Evolutionary conservation across 2,113 vertebrate species (phyloP).

Genomic region (Cheilinus undulatus): DNA sequence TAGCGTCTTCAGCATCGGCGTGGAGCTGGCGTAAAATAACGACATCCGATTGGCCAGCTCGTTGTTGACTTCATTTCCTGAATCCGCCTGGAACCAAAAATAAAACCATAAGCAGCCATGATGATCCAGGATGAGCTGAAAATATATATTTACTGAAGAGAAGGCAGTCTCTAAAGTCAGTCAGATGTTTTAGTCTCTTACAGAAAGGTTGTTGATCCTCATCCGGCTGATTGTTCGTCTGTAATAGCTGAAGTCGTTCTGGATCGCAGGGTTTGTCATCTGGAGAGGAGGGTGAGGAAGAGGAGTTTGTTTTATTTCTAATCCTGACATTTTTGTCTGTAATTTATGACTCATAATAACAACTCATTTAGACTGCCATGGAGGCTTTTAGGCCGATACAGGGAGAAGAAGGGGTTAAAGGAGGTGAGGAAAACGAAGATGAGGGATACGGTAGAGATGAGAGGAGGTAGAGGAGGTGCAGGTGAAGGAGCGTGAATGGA

Average conservation of each 20-base stretch:
- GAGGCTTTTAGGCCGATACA: too few relatives aligned
- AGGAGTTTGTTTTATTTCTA: too few relatives aligned
- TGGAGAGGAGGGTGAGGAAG: slow-evolving; percentile 48
- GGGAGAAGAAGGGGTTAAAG: not conserved
- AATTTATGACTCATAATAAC: too few relatives aligned
- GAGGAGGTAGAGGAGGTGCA: not conserved
- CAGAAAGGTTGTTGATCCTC: slow-evolving; percentile 73
- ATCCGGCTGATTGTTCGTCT: slow-evolving; percentile 88
- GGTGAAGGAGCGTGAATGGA: slow-evolving; percentile 45
- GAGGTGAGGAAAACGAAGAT: not conserved
- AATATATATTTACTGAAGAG: too few relatives aligned
- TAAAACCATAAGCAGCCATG: too few relatives aligned
- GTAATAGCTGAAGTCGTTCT: slow-evolving; percentile 99
- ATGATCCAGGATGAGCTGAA: too few relatives aligned
- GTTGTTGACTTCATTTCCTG: slow-evolving; percentile 67
- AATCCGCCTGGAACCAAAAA: slow-evolving; percentile 29
- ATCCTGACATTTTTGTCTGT: too few relatives aligned
- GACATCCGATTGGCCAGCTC: slow-evolving; percentile 80
- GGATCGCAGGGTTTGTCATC: slow-evolving; percentile 99
- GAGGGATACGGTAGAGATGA: not conserved
- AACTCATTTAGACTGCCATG: too few relatives aligned
- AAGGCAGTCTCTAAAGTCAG: too few relatives aligned
- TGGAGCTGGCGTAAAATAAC: slow-evolving; percentile 73
- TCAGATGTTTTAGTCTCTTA: too few relatives aligned
- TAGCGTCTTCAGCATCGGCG: slow-evolving; percentile 76